These are phyloP conservation scores for Tetranychus truncatus DNA, from an alignment of 2,888 invertebrate species.

Conservation along the genomic window DNA sequence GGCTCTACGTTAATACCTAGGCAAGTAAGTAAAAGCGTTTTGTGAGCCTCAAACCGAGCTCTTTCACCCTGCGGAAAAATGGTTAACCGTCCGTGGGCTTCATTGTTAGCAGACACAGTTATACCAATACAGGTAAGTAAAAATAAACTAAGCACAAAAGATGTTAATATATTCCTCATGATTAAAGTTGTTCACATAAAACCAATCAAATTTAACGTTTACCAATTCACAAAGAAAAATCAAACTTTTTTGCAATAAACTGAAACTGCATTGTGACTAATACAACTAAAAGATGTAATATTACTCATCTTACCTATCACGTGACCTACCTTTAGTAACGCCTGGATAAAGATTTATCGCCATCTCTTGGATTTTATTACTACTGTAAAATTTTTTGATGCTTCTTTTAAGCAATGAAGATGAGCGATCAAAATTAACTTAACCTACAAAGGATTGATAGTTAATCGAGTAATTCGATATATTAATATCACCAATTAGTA, in stretches of 20 bases:
- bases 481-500: too few relatives aligned
- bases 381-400: not conserved
- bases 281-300: not conserved
- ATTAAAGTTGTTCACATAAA: not conserved
- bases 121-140: not conserved
- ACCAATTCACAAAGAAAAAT: too few relatives aligned
- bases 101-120: not conserved
- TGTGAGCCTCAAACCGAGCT: not conserved
- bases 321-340: not conserved
- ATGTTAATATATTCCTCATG: not conserved
- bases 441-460: too few relatives aligned
- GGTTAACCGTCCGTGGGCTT: not conserved
- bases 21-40: slow-evolving; percentile 24
- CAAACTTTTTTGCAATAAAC: too few relatives aligned
- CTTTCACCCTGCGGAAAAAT: slow-evolving; percentile 6
- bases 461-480: too few relatives aligned
- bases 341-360: not conserved
- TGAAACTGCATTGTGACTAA: too few relatives aligned
- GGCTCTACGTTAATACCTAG: slow-evolving; percentile 22
- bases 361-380: not conserved
- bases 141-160: not conserved
- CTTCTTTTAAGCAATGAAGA: too few relatives aligned
- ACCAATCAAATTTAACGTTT: too few relatives aligned
- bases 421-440: too few relatives aligned
- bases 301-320: not conserved